phyloP scores from a whole-genome alignment of 2,113 vertebrate species.

The Pterophyllum scalare region DNA sequence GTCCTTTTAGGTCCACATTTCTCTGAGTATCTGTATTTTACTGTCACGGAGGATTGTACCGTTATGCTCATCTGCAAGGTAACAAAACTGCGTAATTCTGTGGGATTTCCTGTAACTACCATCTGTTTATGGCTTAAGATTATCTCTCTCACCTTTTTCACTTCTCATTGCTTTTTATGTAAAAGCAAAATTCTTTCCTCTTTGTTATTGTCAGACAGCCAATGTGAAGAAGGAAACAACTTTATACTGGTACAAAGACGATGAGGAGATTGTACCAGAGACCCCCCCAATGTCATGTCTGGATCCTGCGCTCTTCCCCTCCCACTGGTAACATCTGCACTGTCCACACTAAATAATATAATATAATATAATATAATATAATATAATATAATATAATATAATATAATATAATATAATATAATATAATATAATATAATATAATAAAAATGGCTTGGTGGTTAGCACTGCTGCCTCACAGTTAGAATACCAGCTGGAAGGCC shows the following conservation, averaged over 20 bases:
- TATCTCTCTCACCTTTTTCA: neutral
- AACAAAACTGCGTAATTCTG: neutral
- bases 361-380: neutral
- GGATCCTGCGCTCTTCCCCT: slow-evolving; percentile 86
- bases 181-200: neutral
- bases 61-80: slow-evolving; percentile 93
- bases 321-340: slow-evolving; percentile 79
- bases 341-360: neutral
- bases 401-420: neutral
- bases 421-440: neutral
- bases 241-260: slow-evolving; percentile 94
- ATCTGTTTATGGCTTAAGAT: neutral
- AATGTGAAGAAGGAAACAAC: slow-evolving; percentile 92
- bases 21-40: slow-evolving; percentile 88
- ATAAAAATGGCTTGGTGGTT: no score
- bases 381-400: neutral
- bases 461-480: no score
- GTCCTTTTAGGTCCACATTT: slow-evolving; percentile 90
- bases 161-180: neutral
- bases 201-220: slow-evolving; percentile 83
- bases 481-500: no score
- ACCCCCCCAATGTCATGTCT: slow-evolving; percentile 84
- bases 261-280: slow-evolving; percentile 83
- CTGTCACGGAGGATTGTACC: slow-evolving; percentile 90
- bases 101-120: neutral